phyloP scores from a whole-genome alignment of 2,113 vertebrate species.

The Rhegmatorhina hoffmannsi region DNA sequence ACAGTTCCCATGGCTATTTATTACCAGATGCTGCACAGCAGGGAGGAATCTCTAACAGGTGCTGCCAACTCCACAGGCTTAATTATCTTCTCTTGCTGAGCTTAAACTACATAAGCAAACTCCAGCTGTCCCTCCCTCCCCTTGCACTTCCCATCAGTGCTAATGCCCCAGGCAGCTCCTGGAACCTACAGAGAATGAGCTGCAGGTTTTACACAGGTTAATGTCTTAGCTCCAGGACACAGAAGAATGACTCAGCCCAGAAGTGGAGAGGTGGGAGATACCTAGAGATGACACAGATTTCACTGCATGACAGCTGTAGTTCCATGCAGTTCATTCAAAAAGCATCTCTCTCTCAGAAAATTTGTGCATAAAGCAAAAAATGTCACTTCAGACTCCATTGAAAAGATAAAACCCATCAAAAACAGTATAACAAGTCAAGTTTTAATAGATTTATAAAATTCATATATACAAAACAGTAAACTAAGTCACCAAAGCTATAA shows the following conservation, averaged over 20 bases:
- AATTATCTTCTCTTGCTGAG: not conserved
- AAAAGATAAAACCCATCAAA: not conserved
- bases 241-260: not conserved
- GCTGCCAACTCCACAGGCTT: not conserved
- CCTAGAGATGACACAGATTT: not conserved
- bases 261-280: not conserved
- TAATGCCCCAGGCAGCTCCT: not conserved
- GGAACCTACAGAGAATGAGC: not conserved
- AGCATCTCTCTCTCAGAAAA: not conserved
- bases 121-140: not conserved
- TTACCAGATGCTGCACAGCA: not conserved
- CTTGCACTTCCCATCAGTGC: not conserved
- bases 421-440: constrained; percentile 61
- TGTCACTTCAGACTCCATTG: not conserved
- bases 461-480: constrained; percentile 74
- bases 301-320: not conserved
- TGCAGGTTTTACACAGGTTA: not conserved
- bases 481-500: constrained; percentile 62
- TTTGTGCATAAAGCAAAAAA: not conserved
- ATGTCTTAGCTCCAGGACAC: not conserved
- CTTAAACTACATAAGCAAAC: not conserved
- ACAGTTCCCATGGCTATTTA: not conserved
- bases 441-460: constrained; percentile 78
- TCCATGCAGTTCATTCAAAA: not conserved
- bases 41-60: not conserved